Conservation (phyloP, 2,113 vertebrate species). For the Pan troglodytes region NHGRI_mPanTro3-v2.1_pri NC_072407.2:18108501-18109000, state of each 20-base stretch:
- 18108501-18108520: neutral
- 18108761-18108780: neutral
- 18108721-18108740: neutral
- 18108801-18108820: neutral
- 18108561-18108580: neutral
- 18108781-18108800: neutral
- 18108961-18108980: constrained; percentile 29
- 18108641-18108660: neutral
- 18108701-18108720: neutral
- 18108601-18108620: constrained; percentile 2
- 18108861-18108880: neutral
- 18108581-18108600: neutral
- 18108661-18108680: neutral
- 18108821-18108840: neutral
- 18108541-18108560: neutral
- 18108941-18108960: neutral
- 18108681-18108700: neutral
- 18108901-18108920: neutral
- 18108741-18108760: neutral
- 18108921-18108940: neutral
- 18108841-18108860: neutral
- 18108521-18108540: neutral
- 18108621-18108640: constrained; percentile 23
- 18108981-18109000: constrained; percentile 11
- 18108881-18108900: neutral